phyloP scores from a whole-genome alignment of 2,113 vertebrate species.

The Pituophis catenifer region DNA sequence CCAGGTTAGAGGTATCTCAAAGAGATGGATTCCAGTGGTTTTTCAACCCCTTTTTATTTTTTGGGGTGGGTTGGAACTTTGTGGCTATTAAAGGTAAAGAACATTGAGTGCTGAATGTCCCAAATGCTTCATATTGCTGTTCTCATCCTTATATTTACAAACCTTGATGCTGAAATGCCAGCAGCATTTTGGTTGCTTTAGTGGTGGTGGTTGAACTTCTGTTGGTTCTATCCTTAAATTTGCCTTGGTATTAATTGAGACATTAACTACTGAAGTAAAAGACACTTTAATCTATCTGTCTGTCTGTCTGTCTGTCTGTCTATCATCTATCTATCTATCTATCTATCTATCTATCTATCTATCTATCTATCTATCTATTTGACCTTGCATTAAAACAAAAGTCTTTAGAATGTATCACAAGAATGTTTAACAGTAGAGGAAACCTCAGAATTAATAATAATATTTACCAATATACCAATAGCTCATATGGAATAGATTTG shows the following conservation, averaged over 20 bases:
- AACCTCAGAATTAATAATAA: constrained; percentile 61
- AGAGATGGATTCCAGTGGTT: neutral
- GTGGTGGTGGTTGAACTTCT: neutral
- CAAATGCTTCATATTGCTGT: neutral
- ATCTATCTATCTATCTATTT: neutral
- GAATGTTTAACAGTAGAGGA: constrained; percentile 23
- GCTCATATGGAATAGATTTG: constrained; percentile 54
- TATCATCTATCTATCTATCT: too few species aligned
- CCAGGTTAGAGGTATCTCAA: neutral
- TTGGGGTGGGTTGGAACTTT: neutral
- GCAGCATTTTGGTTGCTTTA: neutral
- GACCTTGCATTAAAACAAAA: constrained; percentile 52
- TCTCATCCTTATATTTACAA: neutral
- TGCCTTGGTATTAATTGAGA: neutral
- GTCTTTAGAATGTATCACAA: constrained; percentile 51
- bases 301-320: neutral
- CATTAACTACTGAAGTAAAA: neutral
- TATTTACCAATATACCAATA: constrained; percentile 64
- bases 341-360: neutral
- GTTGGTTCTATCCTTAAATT: neutral
- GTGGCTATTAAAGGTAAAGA: neutral
- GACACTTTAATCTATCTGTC: neutral
- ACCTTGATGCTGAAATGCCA: neutral
- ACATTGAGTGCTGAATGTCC: neutral
- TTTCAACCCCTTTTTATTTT: neutral